A percentile compares a stretch with the other conserved stretches of the same genome.
phyloP scores from a whole-genome alignment of 2,888 invertebrate species.

The Microctonus aethiopoides region DNA sequence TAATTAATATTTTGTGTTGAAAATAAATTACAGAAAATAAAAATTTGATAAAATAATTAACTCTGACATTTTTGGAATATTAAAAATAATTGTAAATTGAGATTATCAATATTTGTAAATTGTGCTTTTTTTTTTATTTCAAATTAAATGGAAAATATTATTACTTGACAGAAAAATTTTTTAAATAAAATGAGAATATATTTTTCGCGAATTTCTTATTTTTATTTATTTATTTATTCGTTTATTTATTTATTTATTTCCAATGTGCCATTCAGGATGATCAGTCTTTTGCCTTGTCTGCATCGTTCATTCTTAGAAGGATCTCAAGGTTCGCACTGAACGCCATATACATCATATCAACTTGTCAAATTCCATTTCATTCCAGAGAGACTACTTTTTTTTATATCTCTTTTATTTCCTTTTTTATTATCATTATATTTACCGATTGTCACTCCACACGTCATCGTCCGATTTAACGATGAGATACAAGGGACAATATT shows the following conservation, averaged over 20 bases:
- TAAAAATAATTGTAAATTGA: neutral
- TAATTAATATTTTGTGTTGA: no score
- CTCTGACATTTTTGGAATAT: no score
- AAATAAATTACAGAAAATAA: no score
- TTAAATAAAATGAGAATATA: no score
- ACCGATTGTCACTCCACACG: neutral
- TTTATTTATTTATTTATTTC: neutral
- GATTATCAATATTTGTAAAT: neutral
- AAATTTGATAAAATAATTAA: no score
- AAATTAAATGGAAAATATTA: neutral
- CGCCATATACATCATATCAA: constrained; percentile 2
- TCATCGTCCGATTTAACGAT: constrained; percentile 3
- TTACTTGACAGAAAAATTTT: neutral
- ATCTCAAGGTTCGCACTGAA: neutral
- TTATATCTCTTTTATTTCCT: neutral
- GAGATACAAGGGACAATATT: constrained; percentile 1
- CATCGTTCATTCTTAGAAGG: neutral
- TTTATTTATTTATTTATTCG: neutral
- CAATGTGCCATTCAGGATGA: neutral
- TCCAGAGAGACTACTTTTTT: neutral
- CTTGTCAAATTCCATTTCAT: constrained; percentile 26
- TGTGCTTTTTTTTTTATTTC: no score
- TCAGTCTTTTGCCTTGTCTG: constrained; percentile 1
- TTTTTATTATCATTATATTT: neutral
- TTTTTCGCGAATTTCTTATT: neutral